Percentiles rank a stretch among this genome's conserved stretches.
These are phyloP conservation scores for Bombyx mandarina DNA, from an alignment of 1,140 invertebrate species.

Conservation along the genomic window DNA sequence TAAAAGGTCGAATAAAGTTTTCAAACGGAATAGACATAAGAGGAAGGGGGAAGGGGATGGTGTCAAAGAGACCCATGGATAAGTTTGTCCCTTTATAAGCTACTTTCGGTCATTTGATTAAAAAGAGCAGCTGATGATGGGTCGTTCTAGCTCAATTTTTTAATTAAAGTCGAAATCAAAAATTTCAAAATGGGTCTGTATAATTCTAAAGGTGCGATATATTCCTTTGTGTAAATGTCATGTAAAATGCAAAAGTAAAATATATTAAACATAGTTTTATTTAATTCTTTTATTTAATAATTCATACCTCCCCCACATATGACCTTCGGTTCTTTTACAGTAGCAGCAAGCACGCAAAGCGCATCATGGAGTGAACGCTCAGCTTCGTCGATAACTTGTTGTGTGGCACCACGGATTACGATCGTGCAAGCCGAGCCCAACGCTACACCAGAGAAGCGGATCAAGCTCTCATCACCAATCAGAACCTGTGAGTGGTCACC, in stretches of 20 bases:
- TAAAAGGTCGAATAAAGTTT: too few species aligned
- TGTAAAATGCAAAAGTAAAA: not conserved
- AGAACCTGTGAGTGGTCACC: constrained; percentile 76
- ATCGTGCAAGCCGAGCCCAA: constrained; percentile 98
- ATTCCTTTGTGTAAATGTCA: too few species aligned
- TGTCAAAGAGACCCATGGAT: too few species aligned
- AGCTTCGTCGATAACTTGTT: constrained; percentile 99
- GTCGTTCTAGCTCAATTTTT: too few species aligned
- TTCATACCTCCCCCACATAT: constrained; percentile 90
- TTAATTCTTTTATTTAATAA: not conserved
- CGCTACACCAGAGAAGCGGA: constrained; percentile 95
- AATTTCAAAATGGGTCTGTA: too few species aligned
- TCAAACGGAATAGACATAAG: too few species aligned
- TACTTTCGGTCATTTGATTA: too few species aligned
- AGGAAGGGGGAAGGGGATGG: too few species aligned
- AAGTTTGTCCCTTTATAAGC: too few species aligned
- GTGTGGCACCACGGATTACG: constrained; percentile 97
- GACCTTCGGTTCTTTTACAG: constrained; percentile 92
- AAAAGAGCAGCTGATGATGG: too few species aligned
- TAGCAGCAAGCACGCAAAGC: constrained; percentile 95
- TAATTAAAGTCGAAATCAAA: too few species aligned
- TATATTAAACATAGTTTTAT: not conserved
- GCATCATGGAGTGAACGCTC: constrained; percentile 98
- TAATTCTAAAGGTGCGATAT: too few species aligned
- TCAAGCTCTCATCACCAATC: constrained; percentile 97